Base-by-base conservation (phyloP, 2,113 vertebrate genomes). In the Tragelaphus buxtoni region DNA sequence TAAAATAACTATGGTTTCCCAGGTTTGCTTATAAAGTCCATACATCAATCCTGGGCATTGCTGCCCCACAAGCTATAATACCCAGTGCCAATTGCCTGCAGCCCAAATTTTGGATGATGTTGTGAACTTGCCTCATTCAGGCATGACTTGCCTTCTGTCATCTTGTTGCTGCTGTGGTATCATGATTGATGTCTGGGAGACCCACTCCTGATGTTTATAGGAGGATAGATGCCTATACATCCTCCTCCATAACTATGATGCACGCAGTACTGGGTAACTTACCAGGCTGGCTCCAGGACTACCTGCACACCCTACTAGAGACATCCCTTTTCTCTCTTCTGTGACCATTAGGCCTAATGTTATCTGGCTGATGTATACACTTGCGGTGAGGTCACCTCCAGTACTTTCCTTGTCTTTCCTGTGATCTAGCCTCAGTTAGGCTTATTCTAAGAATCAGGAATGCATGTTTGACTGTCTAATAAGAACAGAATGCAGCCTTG, bases 201-300 rank as follows among this genome's bases (percentile, higher is more conserved):
- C 8, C 22, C 24, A n/a, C 8, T 1, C 30, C 16, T 69, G 28
- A 14, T 92, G 24, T 83, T n/a, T 32, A 4, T 1, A 47, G 30
- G 26, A 39, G 9, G 60, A 24, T 9, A 61, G 26, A 14, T 24
- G 30, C 17, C 8, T 3, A 3, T n/a, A 49, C 0, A 0, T 69
- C 22, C 32, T 88, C 32, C 14, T 58, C 20, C 9, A 24, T 51
- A 51, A 39, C 39, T 7, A 0, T 7, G 69, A 39, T 4, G 11
- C 32, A 30, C 3, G 1, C 0, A 0, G 5, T 42, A 42, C 55
- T 1, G 14, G 5, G 14, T 39, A n/a, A 3, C 30, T 18, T 4
- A 49, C 30, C n/a, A 65, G 13, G 7, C 26, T 28, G 39, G 32
- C 58, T 60, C 9, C 1, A 20, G 30, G 9, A 60, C 26, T 47